Percentiles rank a stretch among this genome's conserved stretches.
Conservation (phyloP, 2,797 vertebrate species). For the Microctenopoma lineatum region DNA sequence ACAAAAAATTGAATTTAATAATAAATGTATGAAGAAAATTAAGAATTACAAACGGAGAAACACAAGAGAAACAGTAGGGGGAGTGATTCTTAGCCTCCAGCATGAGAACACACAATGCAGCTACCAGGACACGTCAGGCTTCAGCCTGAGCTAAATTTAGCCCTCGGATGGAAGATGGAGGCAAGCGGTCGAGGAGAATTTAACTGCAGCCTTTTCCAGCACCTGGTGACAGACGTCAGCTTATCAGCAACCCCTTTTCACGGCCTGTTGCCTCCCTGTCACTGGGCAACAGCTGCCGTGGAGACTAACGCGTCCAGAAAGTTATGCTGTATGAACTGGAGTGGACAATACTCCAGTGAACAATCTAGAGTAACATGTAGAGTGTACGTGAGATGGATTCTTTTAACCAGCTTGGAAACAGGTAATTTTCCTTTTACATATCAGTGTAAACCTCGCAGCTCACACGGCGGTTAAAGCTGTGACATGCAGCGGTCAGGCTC, state of each 20-base stretch:
- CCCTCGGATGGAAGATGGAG: conserved; percentile 61
- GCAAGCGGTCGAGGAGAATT: conserved; percentile 63
- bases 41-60: not conserved
- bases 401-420: not conserved
- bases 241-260: conserved; percentile 37
- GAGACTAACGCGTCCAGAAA: conserved; percentile 49
- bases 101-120: conserved; percentile 27
- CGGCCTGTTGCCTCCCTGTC: conserved; percentile 57
- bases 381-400: not conserved
- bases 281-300: conserved; percentile 68
- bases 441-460: not conserved
- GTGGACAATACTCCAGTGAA: conserved; percentile 3
- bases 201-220: conserved; percentile 74
- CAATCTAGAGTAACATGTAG: not conserved
- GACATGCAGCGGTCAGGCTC: not conserved
- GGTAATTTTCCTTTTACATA: not conserved
- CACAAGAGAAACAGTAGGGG: conserved; percentile 2
- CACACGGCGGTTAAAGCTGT: not conserved
- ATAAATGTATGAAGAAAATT: too few relatives aligned
- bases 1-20: too few relatives aligned
- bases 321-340: conserved; percentile 12
- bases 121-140: conserved; percentile 55
- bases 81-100: conserved; percentile 32
- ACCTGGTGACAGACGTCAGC: conserved; percentile 80
- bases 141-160: conserved; percentile 74